Conservation (phyloP, 2,113 vertebrate genomes). For the Meles meles region DNA sequence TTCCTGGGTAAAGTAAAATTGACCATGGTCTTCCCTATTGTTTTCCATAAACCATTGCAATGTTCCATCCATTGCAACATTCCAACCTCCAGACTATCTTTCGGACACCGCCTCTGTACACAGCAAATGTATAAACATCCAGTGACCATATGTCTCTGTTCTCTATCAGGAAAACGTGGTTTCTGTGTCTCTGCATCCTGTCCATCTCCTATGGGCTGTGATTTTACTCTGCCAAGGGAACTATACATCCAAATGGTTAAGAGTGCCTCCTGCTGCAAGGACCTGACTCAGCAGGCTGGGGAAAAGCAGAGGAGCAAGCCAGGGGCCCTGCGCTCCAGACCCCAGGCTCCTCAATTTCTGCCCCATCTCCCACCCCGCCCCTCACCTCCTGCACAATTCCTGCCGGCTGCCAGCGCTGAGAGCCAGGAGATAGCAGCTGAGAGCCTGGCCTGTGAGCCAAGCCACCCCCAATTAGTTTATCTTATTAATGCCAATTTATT, state of each 20-base stretch:
- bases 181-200: not conserved
- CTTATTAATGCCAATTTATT: slow-evolving; percentile 40
- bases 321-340: not conserved
- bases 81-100: not conserved
- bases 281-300: not conserved
- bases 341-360: not conserved
- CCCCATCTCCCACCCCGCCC: not conserved
- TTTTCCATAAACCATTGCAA: not conserved
- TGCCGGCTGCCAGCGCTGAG: not conserved
- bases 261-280: not conserved
- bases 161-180: not conserved
- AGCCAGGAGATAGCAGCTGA: slow-evolving; percentile 27
- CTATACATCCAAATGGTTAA: too few species aligned
- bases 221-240: not conserved
- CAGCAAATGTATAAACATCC: not conserved
- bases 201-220: not conserved
- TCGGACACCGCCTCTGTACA: not conserved
- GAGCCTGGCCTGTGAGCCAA: not conserved
- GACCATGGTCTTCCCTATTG: not conserved
- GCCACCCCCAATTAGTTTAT: not conserved
- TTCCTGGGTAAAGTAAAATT: not conserved
- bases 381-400: not conserved
- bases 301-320: not conserved
- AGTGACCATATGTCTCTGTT: not conserved
- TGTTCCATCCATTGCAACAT: not conserved